phyloP scores from a whole-genome alignment of 2,888 invertebrate genomes.

The Synanthedon andrenaeformis region DNA sequence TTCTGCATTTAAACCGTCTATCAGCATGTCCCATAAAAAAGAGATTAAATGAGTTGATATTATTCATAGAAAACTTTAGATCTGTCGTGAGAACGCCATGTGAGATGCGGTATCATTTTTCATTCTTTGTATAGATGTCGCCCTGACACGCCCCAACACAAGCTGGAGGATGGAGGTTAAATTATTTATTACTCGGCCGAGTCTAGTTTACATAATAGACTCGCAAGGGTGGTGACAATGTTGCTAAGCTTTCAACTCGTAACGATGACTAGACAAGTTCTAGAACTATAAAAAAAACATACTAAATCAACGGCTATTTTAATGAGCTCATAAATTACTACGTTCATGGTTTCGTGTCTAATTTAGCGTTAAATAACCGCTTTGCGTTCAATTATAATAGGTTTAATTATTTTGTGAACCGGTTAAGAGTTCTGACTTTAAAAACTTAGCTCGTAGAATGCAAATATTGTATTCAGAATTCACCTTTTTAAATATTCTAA shows the following conservation, averaged over 20 bases:
- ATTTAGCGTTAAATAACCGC: too few relatives aligned
- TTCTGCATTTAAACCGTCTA: not conserved
- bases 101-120: slow-evolving; percentile 31
- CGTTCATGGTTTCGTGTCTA: too few relatives aligned
- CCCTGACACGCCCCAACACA: slow-evolving; percentile 27
- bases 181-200: slow-evolving; percentile 31
- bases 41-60: slow-evolving; percentile 1
- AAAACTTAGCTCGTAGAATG: too few relatives aligned
- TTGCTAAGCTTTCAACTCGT: not conserved
- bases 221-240: not conserved
- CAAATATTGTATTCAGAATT: too few relatives aligned
- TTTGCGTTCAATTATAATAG: too few relatives aligned
- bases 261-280: not conserved
- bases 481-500: too few relatives aligned
- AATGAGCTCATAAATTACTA: too few relatives aligned
- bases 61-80: slow-evolving; percentile 9
- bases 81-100: slow-evolving; percentile 5
- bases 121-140: slow-evolving; percentile 41
- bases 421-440: too few relatives aligned
- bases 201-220: slow-evolving; percentile 12
- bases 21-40: slow-evolving; percentile 1
- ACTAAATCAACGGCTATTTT: too few relatives aligned
- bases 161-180: slow-evolving; percentile 17
- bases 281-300: too few relatives aligned
- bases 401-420: too few relatives aligned